Evolutionary conservation across 2,113 vertebrate genomes (phyloP), one percentile per base, ranked within the genome.

Genomic region (Gasterosteus nipponicus): DNA sequence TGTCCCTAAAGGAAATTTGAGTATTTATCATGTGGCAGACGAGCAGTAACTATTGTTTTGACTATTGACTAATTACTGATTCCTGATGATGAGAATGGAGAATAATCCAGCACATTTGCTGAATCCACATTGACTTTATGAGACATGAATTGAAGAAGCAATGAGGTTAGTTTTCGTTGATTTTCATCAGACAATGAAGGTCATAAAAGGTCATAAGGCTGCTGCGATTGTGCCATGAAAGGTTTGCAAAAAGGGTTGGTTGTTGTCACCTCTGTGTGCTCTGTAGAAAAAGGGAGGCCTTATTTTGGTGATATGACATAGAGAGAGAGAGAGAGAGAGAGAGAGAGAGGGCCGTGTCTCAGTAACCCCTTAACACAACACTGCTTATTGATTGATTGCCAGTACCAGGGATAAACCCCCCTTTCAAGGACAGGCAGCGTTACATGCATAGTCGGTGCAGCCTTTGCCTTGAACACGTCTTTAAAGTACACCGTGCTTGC

Each of bases 361-460:
- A 47, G 19, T 89, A 89, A 90, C 83, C 89, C 71, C 63, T 80
- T 76, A 72, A 75, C 78, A 87, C 77, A 75, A 76, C 86, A 72
- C 64, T 78, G 78, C 71, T 85, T 84, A 87, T 84, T 91, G 92
- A 93, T 87, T 91, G 90, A 91, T 89, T 80, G 80, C 86, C 73
- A 79, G 77, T n/a, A 81, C 80, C 65, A 71, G 61, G 71, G 73
- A 76, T 83, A 72, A 86, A 83, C 70, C 83, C 69, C 69, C 74
- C 58, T 82, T 81, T 60, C 89, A 93, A 92, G 89, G 89, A 89
- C 90, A 81, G 84, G 86, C 78, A 77, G 62, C 86, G 81, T 86
- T 53, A 84, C 74, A 81, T 56, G 42, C 66, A 22, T 64, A 7
- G 35, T 49, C 69, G 78, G 64, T 61, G 51, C 69, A 81, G 69